Conservation (phyloP, 2,113 vertebrate species). For the Salvelinus namaycush region DNA sequence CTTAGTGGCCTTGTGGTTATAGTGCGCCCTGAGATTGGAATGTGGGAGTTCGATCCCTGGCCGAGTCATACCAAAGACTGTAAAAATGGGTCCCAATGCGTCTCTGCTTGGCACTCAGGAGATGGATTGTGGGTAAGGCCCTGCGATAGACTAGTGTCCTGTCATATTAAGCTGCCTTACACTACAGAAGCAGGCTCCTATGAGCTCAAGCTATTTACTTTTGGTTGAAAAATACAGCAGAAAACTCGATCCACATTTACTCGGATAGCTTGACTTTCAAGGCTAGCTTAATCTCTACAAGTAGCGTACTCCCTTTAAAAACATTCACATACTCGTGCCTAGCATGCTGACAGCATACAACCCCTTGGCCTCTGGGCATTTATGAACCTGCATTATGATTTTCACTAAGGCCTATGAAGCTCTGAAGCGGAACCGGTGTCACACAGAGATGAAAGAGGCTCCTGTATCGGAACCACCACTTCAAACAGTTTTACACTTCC, state of each 20-base stretch:
- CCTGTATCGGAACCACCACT: conserved; percentile 55
- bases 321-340: conserved; percentile 8
- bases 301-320: too few species aligned
- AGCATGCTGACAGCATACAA: conserved; percentile 31
- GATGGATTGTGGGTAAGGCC: too few species aligned
- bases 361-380: conserved; percentile 50
- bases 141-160: too few species aligned
- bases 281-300: too few species aligned
- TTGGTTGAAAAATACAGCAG: background rate
- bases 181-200: too few species aligned
- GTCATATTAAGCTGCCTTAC: too few species aligned
- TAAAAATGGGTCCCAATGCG: too few species aligned
- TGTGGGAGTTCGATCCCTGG: too few species aligned
- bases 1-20: too few species aligned
- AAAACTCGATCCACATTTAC: background rate
- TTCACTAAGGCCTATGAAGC: conserved; percentile 64
- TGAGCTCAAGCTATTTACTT: background rate
- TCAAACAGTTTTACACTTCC: conserved; percentile 65
- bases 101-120: too few species aligned
- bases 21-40: too few species aligned
- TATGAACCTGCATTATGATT: conserved; percentile 74
- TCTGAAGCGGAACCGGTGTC: conserved; percentile 35
- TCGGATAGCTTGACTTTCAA: background rate
- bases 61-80: too few species aligned
- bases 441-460: conserved; percentile 70